Conservation (phyloP, 2,797 vertebrate genomes). For the Mus spretus region DNA sequence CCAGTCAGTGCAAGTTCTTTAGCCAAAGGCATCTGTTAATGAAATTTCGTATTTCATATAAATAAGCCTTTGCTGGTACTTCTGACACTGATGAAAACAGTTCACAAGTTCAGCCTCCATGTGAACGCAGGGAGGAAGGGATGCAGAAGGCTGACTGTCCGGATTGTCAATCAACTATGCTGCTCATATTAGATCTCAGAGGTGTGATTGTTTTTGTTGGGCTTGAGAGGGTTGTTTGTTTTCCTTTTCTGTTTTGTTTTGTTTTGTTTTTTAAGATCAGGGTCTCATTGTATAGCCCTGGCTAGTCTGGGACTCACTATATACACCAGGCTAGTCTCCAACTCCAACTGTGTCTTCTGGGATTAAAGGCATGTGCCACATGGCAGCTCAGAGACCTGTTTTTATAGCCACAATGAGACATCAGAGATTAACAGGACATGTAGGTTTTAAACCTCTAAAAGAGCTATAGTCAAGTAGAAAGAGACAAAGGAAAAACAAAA, state of each 20-base stretch:
- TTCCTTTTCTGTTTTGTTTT: neutral
- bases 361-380: neutral
- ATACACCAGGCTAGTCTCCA: neutral
- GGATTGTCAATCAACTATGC: neutral
- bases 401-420: neutral
- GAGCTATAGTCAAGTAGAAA: neutral
- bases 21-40: neutral
- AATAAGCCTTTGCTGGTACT: neutral
- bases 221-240: neutral
- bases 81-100: neutral
- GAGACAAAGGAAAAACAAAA: slow-evolving; percentile 24
- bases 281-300: neutral
- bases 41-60: neutral
- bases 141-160: neutral
- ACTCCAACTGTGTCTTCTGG: neutral
- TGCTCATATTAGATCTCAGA: too few species aligned
- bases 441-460: neutral
- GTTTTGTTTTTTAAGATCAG: neutral
- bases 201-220: neutral
- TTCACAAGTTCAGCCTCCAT: too few species aligned
- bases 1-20: neutral
- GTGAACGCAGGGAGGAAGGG: neutral
- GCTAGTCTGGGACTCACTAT: too few species aligned
- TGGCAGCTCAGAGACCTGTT: neutral
- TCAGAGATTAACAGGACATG: neutral